phyloP scores from a whole-genome alignment of 2,888 invertebrate species.

The Pristionchus mayeri region DNA sequence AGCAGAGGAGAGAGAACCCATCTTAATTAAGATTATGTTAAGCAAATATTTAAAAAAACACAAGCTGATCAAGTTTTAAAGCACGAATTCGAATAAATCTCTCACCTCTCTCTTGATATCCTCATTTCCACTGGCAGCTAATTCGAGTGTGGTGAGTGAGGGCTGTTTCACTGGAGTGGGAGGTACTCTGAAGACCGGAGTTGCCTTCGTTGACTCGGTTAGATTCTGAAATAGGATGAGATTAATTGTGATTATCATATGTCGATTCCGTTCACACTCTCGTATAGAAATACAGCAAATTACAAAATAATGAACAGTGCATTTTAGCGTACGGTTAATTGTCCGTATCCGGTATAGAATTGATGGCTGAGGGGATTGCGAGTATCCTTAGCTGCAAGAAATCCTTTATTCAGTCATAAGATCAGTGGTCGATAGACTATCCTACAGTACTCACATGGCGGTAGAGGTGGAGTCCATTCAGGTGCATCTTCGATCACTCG shows the following conservation, averaged over 20 bases:
- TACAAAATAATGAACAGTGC: not conserved
- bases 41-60: not conserved
- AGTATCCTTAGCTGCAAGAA: no score
- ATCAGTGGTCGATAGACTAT: no score
- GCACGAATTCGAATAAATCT: not conserved
- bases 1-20: not conserved
- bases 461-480: no score
- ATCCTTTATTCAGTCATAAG: no score
- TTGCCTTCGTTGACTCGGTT: not conserved
- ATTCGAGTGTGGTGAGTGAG: not conserved
- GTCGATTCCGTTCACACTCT: not conserved
- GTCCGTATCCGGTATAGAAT: no score
- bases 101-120: not conserved
- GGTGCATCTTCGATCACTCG: conserved; percentile 51
- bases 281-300: not conserved
- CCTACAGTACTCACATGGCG: no score
- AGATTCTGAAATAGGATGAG: not conserved
- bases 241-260: no score
- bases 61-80: not conserved
- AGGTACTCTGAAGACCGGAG: not conserved
- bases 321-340: no score
- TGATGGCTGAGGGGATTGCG: not conserved
- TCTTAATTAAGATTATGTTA: not conserved
- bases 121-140: not conserved
- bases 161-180: not conserved